Evolutionary conservation across 2,888 invertebrate genomes (phyloP), one percentile per base, ranked within the genome.

Genomic region (Pantelozetes paolii): DNA sequence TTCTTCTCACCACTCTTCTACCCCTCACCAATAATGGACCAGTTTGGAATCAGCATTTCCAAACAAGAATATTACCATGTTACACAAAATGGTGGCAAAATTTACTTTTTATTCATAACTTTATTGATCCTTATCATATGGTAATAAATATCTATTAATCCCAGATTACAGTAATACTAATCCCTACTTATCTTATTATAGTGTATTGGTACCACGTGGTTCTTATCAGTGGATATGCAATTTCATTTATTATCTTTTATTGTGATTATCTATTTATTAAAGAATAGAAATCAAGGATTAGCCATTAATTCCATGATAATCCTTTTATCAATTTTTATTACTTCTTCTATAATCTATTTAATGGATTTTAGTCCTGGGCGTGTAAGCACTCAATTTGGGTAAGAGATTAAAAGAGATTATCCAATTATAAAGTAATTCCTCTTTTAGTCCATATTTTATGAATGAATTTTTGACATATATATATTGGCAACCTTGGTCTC

Each of bases 51-150:
- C 20, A 15, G 9, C 26, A 28, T 42, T 3, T 40, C 23, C 5
- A n/a, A 6, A 1, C 11, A 1, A 36, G 26, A 18, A 23, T 69
- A 1, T 23, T 8, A 5, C 1, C 8, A 11, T 73, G 73, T 54
- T 26, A 69, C 26, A 1, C 8, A 2, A 73, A 36, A 36, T 73
- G 73, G 73, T 73, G 73, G 73, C 32, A 57, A 9, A 67, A 73
- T 28, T 30, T 73, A 5, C 20, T 73, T 8, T 73, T 48, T 42
- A 15, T 73, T 11, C 73, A 73, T 26, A 73, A 67, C n/a, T 45
- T 73, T 11, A 67, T 73, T 8, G 57, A 69, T 18, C 20, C n/a
- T 20, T 50, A 20, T 20, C 50, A 50, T 6, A 50, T 50, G 50
- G 20, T n/a, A 50, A 45, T 2, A 13, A 45, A 45, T 50, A 1